Conservation (phyloP, 2,113 vertebrate species). For the Blennius ocellaris region DNA sequence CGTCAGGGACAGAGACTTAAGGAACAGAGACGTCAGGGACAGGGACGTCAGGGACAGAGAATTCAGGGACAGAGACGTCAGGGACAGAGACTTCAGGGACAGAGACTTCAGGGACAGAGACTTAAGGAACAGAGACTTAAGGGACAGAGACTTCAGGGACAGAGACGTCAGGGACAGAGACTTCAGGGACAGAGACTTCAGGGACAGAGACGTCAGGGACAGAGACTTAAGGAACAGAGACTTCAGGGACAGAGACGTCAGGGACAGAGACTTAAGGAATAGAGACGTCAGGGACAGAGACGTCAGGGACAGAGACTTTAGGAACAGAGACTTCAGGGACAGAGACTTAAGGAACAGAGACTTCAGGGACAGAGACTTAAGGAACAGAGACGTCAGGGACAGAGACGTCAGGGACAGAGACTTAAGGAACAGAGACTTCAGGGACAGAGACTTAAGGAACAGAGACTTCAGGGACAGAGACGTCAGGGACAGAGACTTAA, state of each 20-base stretch:
- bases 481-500: too few relatives aligned
- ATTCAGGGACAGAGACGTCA: not conserved
- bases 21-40: too few relatives aligned
- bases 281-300: not conserved
- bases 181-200: constrained; percentile 4
- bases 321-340: not conserved
- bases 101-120: not conserved
- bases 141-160: not conserved
- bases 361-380: too few relatives aligned
- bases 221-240: not conserved
- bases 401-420: not conserved
- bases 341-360: not conserved
- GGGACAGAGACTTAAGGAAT: not conserved
- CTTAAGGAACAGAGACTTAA: not conserved
- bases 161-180: not conserved
- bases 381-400: not conserved
- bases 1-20: not conserved
- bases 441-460: constrained; percentile 1
- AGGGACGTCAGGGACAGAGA: constrained; percentile 18
- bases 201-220: not conserved
- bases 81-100: not conserved
- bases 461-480: not conserved
- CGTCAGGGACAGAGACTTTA: too few relatives aligned
- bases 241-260: constrained; percentile 4
- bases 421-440: not conserved